Base-by-base conservation (phyloP, 1,140 invertebrate species). In the Diabrotica virgifera region DNA sequence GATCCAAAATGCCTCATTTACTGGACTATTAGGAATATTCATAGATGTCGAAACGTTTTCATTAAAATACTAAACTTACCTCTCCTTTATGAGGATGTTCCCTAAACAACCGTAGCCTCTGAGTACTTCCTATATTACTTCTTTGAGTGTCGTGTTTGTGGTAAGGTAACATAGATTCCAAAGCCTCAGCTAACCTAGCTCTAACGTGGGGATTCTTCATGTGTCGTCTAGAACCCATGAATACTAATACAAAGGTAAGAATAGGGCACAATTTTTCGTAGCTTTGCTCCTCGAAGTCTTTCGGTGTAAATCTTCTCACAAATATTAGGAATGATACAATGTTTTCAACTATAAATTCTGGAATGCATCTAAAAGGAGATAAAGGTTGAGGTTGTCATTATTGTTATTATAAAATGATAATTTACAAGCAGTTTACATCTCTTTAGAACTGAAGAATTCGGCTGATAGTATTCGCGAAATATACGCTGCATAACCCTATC, bases 131-230 rank as follows among this genome's bases (percentile, higher is more conserved):
- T 10, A 89, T 78, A 67, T 82, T 84, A 68, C 84, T 85, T 10
- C 83, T 71, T 4, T 84, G 76, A 52, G 82, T 84, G 64, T 84
- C 80, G 58, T 85, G 83, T 6, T 86, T 83, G 50, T 86, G 82
- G 60, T 82, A 85, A 5, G 92, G 92, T 69, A 95, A 79, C 70
- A 96, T 83, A 37, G 90, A 87, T 73, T 96, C 93, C 14, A 98
- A 77, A 37, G 89, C 91, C 79, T 96, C 94, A 0, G 96, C 95
- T 52, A 98, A 79, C 65, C 90, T 85, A 0, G 95, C 96, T 64
- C 84, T 80, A 55, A 97, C 81, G 85, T 98, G 96, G 13, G 96
- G 96, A 84, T 98, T 98, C 73, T 92, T 91, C 55, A 95, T 87
- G 57, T 91, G 82, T 6, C 86, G 79, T 0, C 90, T 85, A 67